phyloP scores from a whole-genome alignment of 2,797 vertebrate species.

The Florisuga fusca region DNA sequence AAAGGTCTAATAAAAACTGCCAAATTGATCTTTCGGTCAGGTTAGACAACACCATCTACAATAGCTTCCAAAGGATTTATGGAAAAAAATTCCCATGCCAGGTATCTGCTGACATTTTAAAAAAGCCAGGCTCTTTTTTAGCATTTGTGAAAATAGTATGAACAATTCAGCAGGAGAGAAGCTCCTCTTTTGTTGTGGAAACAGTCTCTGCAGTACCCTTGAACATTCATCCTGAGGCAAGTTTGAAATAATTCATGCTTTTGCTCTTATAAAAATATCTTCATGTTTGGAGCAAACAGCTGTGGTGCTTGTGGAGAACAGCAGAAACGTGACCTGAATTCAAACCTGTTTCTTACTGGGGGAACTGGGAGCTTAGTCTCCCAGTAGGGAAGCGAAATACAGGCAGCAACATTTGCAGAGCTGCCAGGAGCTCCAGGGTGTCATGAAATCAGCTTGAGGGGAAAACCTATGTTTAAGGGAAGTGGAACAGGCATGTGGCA shows the following conservation, averaged over 20 bases:
- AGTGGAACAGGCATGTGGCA: not conserved
- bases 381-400: not conserved
- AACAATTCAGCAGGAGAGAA: constrained; percentile 26
- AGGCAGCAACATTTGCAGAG: not conserved
- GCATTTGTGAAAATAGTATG: not conserved
- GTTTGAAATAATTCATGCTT: constrained; percentile 60
- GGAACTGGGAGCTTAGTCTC: not conserved
- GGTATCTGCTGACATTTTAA: not conserved
- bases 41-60: constrained; percentile 1
- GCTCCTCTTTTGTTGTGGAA: constrained; percentile 35
- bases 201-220: constrained; percentile 18
- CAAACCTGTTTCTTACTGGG: not conserved
- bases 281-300: constrained; percentile 42
- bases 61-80: constrained; percentile 9
- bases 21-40: not conserved
- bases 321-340: not conserved
- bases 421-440: not conserved
- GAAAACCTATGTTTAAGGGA: not conserved
- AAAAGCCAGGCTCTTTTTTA: constrained; percentile 2
- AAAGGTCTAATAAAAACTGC: constrained; percentile 11
- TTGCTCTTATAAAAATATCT: constrained; percentile 50
- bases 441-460: not conserved
- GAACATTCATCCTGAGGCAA: constrained; percentile 58
- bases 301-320: not conserved
- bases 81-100: constrained; percentile 1